Evolutionary conservation across 2,888 invertebrate species (phyloP).

Genomic region (Chelonus formosanus): DNA sequence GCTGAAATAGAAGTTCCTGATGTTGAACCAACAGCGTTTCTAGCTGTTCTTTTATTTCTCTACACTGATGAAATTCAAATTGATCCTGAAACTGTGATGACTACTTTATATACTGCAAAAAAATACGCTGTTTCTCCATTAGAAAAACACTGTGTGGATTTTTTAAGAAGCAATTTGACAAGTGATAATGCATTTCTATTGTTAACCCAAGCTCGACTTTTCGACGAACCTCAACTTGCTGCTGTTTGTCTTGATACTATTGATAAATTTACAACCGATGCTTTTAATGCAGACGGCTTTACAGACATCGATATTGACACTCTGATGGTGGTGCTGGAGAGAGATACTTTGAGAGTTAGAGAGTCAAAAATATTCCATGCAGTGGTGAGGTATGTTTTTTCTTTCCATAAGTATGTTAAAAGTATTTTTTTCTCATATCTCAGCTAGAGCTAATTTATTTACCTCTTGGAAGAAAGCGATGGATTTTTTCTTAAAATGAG

Average conservation of each 20-base stretch:
- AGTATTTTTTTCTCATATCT: too few species aligned
- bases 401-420: neutral
- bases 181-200: conserved; percentile 86
- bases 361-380: conserved; percentile 83
- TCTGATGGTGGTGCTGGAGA: conserved; percentile 77
- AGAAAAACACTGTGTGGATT: conserved; percentile 85
- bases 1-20: conserved; percentile 83
- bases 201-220: conserved; percentile 80
- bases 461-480: too few species aligned
- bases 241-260: conserved; percentile 83
- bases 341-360: conserved; percentile 80
- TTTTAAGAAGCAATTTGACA: conserved; percentile 76
- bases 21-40: conserved; percentile 83
- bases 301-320: conserved; percentile 84
- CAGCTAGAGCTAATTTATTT: too few species aligned
- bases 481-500: too few species aligned
- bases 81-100: conserved; percentile 87
- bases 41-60: conserved; percentile 76
- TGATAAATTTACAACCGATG: conserved; percentile 83
- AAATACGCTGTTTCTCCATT: conserved; percentile 87
- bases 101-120: conserved; percentile 85
- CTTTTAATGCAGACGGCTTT: conserved; percentile 81
- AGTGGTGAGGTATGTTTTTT: conserved; percentile 67
- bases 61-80: conserved; percentile 87
- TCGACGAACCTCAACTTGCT: conserved; percentile 85